phyloP scores from a whole-genome alignment of 2,888 invertebrate genomes.

The Saturnia pavonia region DNA sequence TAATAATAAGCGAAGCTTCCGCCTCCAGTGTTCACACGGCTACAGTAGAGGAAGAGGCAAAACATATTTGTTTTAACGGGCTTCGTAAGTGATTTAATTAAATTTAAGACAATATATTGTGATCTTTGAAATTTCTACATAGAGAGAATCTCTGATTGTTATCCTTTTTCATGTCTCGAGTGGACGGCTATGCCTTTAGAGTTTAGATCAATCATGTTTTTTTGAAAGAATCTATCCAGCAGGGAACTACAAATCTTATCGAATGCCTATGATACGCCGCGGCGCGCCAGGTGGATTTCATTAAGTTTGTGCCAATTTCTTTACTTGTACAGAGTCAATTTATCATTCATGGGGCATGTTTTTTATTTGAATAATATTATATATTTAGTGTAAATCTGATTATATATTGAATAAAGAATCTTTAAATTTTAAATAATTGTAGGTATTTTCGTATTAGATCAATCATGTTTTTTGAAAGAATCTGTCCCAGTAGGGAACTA shows the following conservation, averaged over 20 bases:
- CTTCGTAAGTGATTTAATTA: background rate
- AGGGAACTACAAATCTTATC: too few species aligned
- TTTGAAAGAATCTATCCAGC: too few species aligned
- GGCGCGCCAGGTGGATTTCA: too few species aligned
- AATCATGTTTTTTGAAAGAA: conserved; percentile 3
- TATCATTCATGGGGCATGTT: too few species aligned
- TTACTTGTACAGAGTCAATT: too few species aligned
- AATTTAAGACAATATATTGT: conserved; percentile 1
- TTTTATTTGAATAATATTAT: too few species aligned
- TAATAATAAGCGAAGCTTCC: background rate
- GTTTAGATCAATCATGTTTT: background rate
- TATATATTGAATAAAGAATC: too few species aligned
- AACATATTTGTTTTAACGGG: background rate
- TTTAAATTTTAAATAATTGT: too few species aligned
- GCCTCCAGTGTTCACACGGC: background rate
- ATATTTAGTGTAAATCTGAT: too few species aligned
- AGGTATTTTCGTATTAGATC: too few species aligned
- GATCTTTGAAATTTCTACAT: background rate
- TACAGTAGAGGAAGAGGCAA: background rate
- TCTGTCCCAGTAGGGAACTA: background rate
- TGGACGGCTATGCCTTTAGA: background rate
- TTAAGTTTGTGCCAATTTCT: too few species aligned
- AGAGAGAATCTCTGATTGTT: background rate
- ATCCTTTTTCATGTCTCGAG: background rate
- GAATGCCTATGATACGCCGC: too few species aligned